phyloP scores from a whole-genome alignment of 2,888 invertebrate species.

The Hirudinaria manillensis region DNA sequence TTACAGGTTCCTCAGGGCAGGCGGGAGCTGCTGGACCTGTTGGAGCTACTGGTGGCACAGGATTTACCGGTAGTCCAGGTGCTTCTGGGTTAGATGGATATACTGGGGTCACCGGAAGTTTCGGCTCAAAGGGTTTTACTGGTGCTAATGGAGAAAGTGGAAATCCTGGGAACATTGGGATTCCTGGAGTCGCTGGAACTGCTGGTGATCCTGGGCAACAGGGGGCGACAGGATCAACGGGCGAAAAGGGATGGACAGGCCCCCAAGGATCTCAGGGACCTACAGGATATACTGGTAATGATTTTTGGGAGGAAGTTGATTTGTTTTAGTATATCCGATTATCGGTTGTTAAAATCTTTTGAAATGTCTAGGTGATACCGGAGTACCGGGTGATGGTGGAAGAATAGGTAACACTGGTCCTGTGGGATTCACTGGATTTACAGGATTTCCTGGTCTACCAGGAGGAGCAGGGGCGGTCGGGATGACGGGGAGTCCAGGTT shows the following conservation, averaged over 20 bases:
- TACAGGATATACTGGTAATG: neutral
- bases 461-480: conserved; percentile 24
- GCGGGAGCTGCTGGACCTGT: conserved; percentile 8
- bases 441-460: conserved; percentile 32
- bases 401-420: conserved; percentile 15
- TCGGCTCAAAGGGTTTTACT: conserved; percentile 27
- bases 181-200: conserved; percentile 32
- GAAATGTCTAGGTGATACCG: neutral
- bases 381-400: conserved; percentile 23
- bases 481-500: conserved; percentile 4
- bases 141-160: conserved; percentile 30
- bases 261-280: conserved; percentile 18
- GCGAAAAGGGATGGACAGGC: conserved; percentile 8
- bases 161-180: conserved; percentile 26
- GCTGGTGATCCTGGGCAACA: conserved; percentile 7
- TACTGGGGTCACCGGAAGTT: conserved; percentile 21
- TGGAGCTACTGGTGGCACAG: conserved; percentile 27
- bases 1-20: conserved; percentile 28
- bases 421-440: conserved; percentile 28
- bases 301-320: neutral
- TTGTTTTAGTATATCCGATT: neutral
- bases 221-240: conserved; percentile 21
- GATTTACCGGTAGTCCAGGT: conserved; percentile 32
- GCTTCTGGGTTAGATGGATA: conserved; percentile 33
- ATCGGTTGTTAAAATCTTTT: neutral